A percentile compares a stretch with the other conserved stretches of the same genome.
These are phyloP conservation scores for Parnassius glacialis DNA, from an alignment of 2,888 invertebrate genomes.

Conservation along the genomic window DNA sequence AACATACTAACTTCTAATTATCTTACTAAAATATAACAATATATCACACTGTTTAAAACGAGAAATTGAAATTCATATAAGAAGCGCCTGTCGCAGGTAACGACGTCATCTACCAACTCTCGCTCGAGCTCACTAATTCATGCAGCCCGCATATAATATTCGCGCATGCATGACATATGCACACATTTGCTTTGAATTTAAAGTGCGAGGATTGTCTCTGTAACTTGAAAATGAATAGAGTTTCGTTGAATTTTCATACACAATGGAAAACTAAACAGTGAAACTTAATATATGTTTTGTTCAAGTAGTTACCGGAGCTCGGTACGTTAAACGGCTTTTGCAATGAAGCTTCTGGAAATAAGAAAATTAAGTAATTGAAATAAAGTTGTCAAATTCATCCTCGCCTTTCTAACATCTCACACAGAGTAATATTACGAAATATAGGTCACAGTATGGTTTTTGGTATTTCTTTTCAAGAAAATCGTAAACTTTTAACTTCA, in stretches of 20 bases:
- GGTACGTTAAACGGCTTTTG: neutral
- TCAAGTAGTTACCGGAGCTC: constrained; percentile 14
- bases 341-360: constrained; percentile 7
- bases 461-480: too few species aligned
- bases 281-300: constrained; percentile 24
- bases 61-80: constrained; percentile 20
- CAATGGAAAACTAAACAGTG: constrained; percentile 17
- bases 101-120: constrained; percentile 8
- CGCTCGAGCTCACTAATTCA: constrained; percentile 29
- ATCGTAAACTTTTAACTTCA: too few species aligned
- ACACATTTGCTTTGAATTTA: constrained; percentile 27
- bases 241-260: constrained; percentile 21
- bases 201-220: constrained; percentile 25
- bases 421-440: neutral
- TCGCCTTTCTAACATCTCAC: neutral
- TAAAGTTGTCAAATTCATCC: constrained; percentile 5
- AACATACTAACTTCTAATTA: too few species aligned
- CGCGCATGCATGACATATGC: constrained; percentile 31
- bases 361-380: constrained; percentile 18
- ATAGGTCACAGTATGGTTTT: too few species aligned
- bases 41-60: neutral
- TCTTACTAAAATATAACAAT: too few species aligned
- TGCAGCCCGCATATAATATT: constrained; percentile 30
- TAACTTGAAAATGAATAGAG: constrained; percentile 26
- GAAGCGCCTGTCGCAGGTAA: constrained; percentile 13